Base-by-base conservation (phyloP, 2,797 vertebrate species). In the Babyrousa celebensis region DNA sequence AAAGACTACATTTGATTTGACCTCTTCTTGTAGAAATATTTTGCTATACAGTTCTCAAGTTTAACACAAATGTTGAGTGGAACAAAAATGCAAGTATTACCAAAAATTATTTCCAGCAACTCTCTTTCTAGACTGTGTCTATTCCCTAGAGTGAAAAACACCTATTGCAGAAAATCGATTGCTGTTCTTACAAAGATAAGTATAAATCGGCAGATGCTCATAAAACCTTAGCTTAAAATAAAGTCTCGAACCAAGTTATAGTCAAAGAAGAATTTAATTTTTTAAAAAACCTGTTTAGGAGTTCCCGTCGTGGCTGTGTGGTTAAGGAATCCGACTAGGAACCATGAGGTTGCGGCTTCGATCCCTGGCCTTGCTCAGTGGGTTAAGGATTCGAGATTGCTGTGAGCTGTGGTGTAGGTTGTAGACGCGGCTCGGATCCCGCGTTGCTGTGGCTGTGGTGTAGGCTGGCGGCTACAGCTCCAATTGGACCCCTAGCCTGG, bases 181-280 rank as follows among this genome's bases (percentile, higher is more conserved):
- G 77, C 71, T 95, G 9, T 74, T 97, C 78, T 92, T 89, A 71
- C 32, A 89, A 70, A 94, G 72, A 83, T 95, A 95, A 92, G 27
- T 90, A 82, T 94, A 25, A 95, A 97, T 92, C 82, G 85, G 86
- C 62, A 93, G 52, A 52, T 62, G 52, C 43, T 87, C 71, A 83
- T 96, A 92, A 98, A 94, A 90, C 72, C 94, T 98, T 84, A 89
- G 56, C 58, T 16, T 93, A 94, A 95, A 97, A 96, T 96, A 86
- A 91, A 94, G 84, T 89, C 6, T 65, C 79, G 58, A 87, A 84
- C 3, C 56, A 74, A 85, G 29, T 79, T 93, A 54, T n/a, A n/a
- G 43, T 17, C 9, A 52, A 78, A 65, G 78, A 85, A 96, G 36
- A 29, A 89, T 87, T 89, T 92, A 92, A 12, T 62, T 62, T 72